Base-by-base conservation (phyloP, 2,797 vertebrate species). In the Fundulus diaphanus region DNA sequence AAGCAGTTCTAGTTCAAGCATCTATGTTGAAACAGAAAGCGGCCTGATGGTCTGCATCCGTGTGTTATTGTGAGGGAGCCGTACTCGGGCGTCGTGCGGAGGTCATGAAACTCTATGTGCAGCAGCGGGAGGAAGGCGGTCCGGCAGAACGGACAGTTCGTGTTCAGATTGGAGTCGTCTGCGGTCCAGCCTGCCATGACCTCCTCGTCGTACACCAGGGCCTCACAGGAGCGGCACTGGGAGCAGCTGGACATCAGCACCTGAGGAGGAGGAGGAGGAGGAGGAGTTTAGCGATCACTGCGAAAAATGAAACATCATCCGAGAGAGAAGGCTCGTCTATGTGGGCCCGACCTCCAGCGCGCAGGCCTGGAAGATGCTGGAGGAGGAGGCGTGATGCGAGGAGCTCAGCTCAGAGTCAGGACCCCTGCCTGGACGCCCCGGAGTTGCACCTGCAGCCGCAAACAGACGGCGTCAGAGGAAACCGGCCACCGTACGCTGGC, bases 231-330 rank as follows among this genome's bases (percentile, higher is more conserved):
- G 85, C 90, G 96, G 80, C 98, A 99, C 66, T 97, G 97, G 65
- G 98, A 99, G 90, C 98, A 99, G 84, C 98, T 99, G 80, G 98
- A 99, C 96, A 99, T 99, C 89, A 99, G 92, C 73, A 99, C 98
- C 98, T 99, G 85, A 9, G 29, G 72, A 31, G 44, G 22, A n/a
- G n/a, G 72, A 31, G 44, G 22, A n/a, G n/a, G n/a, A n/a, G 37
- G 16, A 70, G 22, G 70, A 6, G 33, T 65, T 76, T 5, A 48
- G 35, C 11, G n/a, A 42, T 46, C 56, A 75, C 15, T 61, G 0
- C 11, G 9, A 20, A 13, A 0, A 4, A 20, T 22, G 1, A 44
- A 35, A 42, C 9, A 33, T 59, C 0, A 24, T 40, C 51, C 20
- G n/a, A 24, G 12, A n/a, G 61, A 71, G 44, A 20, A 3, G 2